phyloP scores from a whole-genome alignment of 2,797 vertebrate genomes.

The Masticophis lateralis region DNA sequence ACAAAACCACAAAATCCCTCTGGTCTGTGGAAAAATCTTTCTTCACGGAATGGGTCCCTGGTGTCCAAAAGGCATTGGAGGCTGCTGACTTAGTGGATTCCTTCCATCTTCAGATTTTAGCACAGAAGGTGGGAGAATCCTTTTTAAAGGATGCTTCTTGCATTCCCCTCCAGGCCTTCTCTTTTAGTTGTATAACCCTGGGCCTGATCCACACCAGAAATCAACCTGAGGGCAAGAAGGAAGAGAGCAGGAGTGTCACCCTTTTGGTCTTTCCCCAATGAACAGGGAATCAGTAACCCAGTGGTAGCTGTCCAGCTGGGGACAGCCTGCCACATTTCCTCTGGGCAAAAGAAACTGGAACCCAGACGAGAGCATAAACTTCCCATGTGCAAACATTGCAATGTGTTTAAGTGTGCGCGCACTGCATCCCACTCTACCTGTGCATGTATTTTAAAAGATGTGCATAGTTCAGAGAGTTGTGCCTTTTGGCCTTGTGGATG shows the following conservation, averaged over 20 bases:
- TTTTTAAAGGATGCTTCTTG: background rate
- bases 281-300: conserved; percentile 5
- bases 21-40: no score
- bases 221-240: background rate
- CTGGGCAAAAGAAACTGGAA: conserved; percentile 5
- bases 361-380: background rate
- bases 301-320: conserved; percentile 14
- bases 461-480: background rate
- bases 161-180: no score
- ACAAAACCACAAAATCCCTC: no score
- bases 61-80: no score
- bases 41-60: no score
- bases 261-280: background rate
- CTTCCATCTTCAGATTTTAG: background rate
- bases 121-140: background rate
- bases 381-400: background rate
- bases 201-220: no score
- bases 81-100: no score
- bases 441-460: background rate
- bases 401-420: background rate
- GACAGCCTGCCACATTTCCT: conserved; percentile 11
- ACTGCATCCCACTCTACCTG: background rate
- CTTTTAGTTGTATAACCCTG: background rate
- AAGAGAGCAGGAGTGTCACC: background rate
- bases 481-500: background rate